These are phyloP conservation scores for Malaclemys terrapin DNA, from an alignment of 2,113 vertebrate genomes.

Conservation along the genomic window DNA sequence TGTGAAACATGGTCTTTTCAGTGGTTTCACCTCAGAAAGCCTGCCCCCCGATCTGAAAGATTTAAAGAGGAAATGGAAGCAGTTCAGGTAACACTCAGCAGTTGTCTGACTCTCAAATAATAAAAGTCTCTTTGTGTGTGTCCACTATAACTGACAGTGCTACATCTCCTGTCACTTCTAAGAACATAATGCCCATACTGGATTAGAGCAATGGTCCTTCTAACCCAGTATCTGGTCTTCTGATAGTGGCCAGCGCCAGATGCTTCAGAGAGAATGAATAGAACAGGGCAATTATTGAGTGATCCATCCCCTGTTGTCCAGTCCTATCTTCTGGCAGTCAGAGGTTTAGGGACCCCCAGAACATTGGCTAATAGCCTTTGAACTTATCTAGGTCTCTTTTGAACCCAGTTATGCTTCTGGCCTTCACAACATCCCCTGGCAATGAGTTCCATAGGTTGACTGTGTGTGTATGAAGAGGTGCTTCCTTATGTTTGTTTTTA, in stretches of 20 bases:
- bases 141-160: neutral
- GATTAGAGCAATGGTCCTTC: neutral
- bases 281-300: neutral
- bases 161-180: neutral
- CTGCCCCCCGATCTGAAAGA: neutral
- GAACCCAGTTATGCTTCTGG: neutral
- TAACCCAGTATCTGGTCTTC: neutral
- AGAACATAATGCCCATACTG: neutral
- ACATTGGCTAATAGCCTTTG: neutral
- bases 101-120: neutral
- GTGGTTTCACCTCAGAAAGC: neutral
- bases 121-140: neutral
- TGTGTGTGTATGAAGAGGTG: neutral
- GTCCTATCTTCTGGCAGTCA: neutral
- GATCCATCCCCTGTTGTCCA: neutral
- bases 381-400: neutral
- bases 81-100: neutral
- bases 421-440: neutral
- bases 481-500: neutral
- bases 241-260: neutral
- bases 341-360: neutral
- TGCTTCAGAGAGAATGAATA: neutral
- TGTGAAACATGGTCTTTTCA: neutral
- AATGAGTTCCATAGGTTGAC: neutral
- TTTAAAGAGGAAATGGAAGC: neutral